These are phyloP conservation scores for Choristoneura rosaceana DNA, from an alignment of 2,888 invertebrate species.

Conservation along the genomic window DNA sequence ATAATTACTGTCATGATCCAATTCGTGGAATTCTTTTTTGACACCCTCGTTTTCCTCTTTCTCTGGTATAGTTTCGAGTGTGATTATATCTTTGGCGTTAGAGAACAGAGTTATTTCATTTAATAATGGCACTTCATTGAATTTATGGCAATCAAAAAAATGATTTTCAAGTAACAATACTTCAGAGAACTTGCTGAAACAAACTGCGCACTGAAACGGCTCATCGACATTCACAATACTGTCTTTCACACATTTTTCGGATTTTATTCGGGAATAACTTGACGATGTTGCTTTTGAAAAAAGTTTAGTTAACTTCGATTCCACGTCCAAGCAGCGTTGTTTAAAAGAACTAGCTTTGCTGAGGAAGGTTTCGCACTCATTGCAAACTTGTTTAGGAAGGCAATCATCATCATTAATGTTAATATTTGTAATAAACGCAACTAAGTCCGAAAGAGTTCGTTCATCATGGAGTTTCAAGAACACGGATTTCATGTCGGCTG, in stretches of 20 bases:
- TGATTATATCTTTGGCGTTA: slow-evolving; percentile 27
- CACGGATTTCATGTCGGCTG: slow-evolving; percentile 60
- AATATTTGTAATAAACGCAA: slow-evolving; percentile 64
- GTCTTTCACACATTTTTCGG: slow-evolving; percentile 40
- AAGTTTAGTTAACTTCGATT: slow-evolving; percentile 60
- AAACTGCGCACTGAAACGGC: slow-evolving; percentile 48
- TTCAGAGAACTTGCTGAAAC: slow-evolving; percentile 46
- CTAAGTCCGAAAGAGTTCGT: slow-evolving; percentile 59
- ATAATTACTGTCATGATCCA: slow-evolving; percentile 32
- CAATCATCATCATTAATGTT: slow-evolving; percentile 60
- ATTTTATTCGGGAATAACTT: slow-evolving; percentile 24
- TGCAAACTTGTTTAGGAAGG: slow-evolving; percentile 72
- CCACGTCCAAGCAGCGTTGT: slow-evolving; percentile 67
- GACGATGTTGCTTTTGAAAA: slow-evolving; percentile 43
- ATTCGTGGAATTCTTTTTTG: slow-evolving; percentile 40
- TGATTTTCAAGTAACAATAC: slow-evolving; percentile 46
- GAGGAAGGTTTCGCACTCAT: slow-evolving; percentile 64
- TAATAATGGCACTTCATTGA: slow-evolving; percentile 38
- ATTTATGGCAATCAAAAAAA: slow-evolving; percentile 43
- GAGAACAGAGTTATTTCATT: slow-evolving; percentile 35
- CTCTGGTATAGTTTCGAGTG: slow-evolving; percentile 37
- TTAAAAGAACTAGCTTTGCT: slow-evolving; percentile 68
- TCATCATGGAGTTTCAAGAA: slow-evolving; percentile 56
- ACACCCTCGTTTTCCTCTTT: slow-evolving; percentile 35
- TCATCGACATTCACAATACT: slow-evolving; percentile 23